A percentile compares a stretch with the other conserved stretches of the same genome.
Evolutionary conservation across 1,140 invertebrate genomes (phyloP).

Genomic region (Trissolcus basalis): DNA sequence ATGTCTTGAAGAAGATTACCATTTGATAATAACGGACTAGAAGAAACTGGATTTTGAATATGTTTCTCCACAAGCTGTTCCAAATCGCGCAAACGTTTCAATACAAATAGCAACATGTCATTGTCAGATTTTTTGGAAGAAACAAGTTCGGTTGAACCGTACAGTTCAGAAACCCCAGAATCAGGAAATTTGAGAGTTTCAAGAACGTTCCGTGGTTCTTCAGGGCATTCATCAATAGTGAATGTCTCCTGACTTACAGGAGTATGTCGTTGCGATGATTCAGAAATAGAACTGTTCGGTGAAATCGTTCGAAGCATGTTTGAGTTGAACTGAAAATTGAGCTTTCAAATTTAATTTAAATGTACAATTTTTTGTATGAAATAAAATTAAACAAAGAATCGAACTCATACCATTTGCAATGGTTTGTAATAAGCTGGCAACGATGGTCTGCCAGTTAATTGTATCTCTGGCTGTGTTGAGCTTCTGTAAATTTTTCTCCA

Average conservation of each 20-base stretch:
- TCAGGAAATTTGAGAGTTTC: slow-evolving; percentile 46
- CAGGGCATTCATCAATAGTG: slow-evolving; percentile 34
- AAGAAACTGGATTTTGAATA: slow-evolving; percentile 21
- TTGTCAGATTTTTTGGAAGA: slow-evolving; percentile 56
- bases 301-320: slow-evolving; percentile 7
- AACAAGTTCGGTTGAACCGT: slow-evolving; percentile 53
- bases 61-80: slow-evolving; percentile 57
- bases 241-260: slow-evolving; percentile 31
- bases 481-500: slow-evolving; percentile 44
- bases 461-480: slow-evolving; percentile 44
- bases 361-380: slow-evolving; percentile 1
- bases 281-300: slow-evolving; percentile 12
- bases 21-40: slow-evolving; percentile 23
- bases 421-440: slow-evolving; percentile 24
- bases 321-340: slow-evolving; percentile 5
- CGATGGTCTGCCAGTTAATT: slow-evolving; percentile 13
- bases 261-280: slow-evolving; percentile 19
- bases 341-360: background rate
- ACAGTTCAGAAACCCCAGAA: slow-evolving; percentile 40
- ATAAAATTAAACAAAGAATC: slow-evolving; percentile 13
- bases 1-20: slow-evolving; percentile 7
- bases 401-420: slow-evolving; percentile 3
- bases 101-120: slow-evolving; percentile 47
- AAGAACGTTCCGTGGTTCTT: slow-evolving; percentile 55
- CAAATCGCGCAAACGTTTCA: slow-evolving; percentile 47